Percentiles rank a stretch among this genome's conserved stretches.
Conservation (phyloP, 2,797 vertebrate species). For the Hippopotamyrus pictus region DNA sequence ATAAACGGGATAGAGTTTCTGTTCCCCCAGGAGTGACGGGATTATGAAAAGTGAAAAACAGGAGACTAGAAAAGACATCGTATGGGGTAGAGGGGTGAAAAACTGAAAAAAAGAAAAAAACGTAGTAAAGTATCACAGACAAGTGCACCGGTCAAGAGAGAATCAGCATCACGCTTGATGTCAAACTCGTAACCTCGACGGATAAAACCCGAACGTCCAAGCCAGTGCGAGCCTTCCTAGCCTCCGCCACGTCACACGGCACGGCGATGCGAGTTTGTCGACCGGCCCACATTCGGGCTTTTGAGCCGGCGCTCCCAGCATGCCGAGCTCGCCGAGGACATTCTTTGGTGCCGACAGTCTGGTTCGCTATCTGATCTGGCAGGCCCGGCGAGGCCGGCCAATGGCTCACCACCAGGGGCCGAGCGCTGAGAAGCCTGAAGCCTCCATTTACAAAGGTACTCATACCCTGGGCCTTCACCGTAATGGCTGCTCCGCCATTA, state of each 20-base stretch:
- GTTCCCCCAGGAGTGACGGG: background rate
- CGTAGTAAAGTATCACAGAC: background rate
- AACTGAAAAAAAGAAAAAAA: background rate
- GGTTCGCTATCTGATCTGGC: background rate
- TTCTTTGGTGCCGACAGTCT: background rate
- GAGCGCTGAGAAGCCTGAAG: background rate
- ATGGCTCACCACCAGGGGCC: background rate
- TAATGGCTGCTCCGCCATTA: background rate
- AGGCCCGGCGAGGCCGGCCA: background rate
- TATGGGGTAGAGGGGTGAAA: background rate
- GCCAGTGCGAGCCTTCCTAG: background rate
- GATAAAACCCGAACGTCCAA: background rate
- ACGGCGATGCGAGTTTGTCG: background rate
- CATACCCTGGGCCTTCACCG: background rate
- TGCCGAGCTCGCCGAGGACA: background rate
- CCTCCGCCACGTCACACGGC: background rate
- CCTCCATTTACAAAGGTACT: background rate
- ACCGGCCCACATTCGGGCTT: background rate
- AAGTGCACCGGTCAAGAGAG: background rate
- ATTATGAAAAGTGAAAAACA: slow-evolving; percentile 5
- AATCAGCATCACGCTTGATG: background rate
- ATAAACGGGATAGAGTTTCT: background rate
- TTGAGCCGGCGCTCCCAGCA: background rate
- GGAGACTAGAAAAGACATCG: background rate
- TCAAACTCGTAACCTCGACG: background rate